A percentile compares a stretch with the other conserved stretches of the same genome.
Conservation (phyloP, 2,113 vertebrate genomes). For the Ictalurus furcatus region DNA sequence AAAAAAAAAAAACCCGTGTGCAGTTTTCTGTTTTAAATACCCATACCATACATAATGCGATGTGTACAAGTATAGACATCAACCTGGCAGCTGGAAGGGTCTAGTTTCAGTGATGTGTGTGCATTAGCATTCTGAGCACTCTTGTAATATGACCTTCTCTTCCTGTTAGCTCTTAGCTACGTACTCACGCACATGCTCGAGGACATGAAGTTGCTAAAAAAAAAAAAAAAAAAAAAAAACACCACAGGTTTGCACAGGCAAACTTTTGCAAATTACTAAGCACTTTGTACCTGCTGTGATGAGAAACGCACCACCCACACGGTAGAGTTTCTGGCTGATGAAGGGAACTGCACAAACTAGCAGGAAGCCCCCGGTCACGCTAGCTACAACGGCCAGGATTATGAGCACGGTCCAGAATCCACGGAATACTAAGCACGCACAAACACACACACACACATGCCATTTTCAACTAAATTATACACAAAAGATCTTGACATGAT, state of each 20-base stretch:
- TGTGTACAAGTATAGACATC: background rate
- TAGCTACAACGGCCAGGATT: slow-evolving; percentile 69
- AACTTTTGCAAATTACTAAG: background rate
- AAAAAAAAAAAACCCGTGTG: background rate
- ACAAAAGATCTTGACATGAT: background rate
- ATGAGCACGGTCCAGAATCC: slow-evolving; percentile 87
- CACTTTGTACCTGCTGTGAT: slow-evolving; percentile 75
- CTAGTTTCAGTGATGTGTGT: slow-evolving; percentile 32
- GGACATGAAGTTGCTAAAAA: background rate
- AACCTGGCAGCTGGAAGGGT: background rate
- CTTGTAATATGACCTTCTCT: background rate
- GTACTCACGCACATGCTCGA: background rate
- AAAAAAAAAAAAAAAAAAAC: background rate
- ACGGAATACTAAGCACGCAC: slow-evolving; percentile 76
- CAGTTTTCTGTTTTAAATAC: background rate
- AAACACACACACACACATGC: slow-evolving; percentile 39
- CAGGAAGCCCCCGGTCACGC: slow-evolving; percentile 77
- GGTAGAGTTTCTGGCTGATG: slow-evolving; percentile 75
- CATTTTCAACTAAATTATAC: background rate
- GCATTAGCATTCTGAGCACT: background rate
- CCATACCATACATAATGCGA: background rate
- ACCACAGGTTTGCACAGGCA: too few relatives aligned
- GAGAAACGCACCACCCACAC: slow-evolving; percentile 78
- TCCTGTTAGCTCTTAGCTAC: slow-evolving; percentile 8
- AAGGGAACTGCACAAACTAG: slow-evolving; percentile 83